Conservation (phyloP, 2,797 vertebrate species). For the Argyrosomus regius region DNA sequence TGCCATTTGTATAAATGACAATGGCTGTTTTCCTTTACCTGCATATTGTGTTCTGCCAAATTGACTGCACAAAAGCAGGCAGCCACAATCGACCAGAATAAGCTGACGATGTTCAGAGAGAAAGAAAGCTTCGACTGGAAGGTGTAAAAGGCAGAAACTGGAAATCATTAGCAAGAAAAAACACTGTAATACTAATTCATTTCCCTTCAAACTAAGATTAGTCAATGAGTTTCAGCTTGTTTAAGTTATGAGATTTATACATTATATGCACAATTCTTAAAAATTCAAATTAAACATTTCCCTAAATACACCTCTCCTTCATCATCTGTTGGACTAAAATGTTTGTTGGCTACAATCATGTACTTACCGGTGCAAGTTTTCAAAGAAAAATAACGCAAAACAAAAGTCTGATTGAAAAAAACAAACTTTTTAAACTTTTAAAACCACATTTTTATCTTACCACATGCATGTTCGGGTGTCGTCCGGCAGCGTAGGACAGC, state of each 20-base stretch:
- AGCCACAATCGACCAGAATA: slow-evolving; percentile 71
- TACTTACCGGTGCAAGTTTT: not conserved
- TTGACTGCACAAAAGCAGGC: accelerated
- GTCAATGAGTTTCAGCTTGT: not conserved
- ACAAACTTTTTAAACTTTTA: not conserved
- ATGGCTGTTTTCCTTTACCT: slow-evolving; percentile 31
- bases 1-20: no score
- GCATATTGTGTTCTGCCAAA: accelerated
- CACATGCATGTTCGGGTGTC: slow-evolving; percentile 77
- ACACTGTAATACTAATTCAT: not conserved
- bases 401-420: no score
- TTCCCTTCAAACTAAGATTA: not conserved
- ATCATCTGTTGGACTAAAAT: not conserved
- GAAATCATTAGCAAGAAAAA: not conserved
- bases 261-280: not conserved
- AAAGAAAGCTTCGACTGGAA: slow-evolving; percentile 83
- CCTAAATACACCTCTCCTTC: not conserved
- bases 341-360: not conserved
- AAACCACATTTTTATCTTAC: slow-evolving; percentile 63
- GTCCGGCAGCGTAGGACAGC: slow-evolving; percentile 78
- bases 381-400: not conserved
- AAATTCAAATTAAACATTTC: not conserved
- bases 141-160: slow-evolving; percentile 1
- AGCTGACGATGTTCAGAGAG: slow-evolving; percentile 80
- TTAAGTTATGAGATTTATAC: not conserved